Conservation (phyloP, 1,140 invertebrate genomes). For the Mactra quadrangularis region DNA sequence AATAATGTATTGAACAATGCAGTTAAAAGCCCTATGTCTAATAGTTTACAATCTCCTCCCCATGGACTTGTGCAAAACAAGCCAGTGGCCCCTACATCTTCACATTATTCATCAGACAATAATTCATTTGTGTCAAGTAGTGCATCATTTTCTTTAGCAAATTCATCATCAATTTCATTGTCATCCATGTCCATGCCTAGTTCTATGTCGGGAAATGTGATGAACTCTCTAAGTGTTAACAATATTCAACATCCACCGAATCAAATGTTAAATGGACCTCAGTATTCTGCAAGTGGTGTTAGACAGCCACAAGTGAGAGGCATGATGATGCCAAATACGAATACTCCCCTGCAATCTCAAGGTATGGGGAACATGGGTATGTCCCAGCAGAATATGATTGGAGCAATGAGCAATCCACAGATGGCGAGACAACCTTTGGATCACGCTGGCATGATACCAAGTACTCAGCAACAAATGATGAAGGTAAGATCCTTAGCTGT, state of each 20-base stretch:
- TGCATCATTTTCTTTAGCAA: constrained; percentile 65
- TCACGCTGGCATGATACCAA: constrained; percentile 72
- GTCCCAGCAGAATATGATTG: constrained; percentile 71
- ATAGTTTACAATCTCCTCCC: constrained; percentile 72
- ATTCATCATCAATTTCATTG: constrained; percentile 37
- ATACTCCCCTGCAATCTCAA: constrained; percentile 40
- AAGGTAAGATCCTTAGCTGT: constrained; percentile 68
- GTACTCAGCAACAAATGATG: constrained; percentile 70
- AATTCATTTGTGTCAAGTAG: constrained; percentile 67
- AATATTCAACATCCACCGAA: constrained; percentile 60
- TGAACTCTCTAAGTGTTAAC: constrained; percentile 53
- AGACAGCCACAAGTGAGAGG: constrained; percentile 45
- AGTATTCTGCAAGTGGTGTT: constrained; percentile 68
- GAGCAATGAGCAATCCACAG: constrained; percentile 65
- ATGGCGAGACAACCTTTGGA: constrained; percentile 71
- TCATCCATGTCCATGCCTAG: constrained; percentile 60
- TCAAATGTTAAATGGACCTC: constrained; percentile 81
- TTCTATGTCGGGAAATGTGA: constrained; percentile 13
- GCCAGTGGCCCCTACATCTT: constrained; percentile 50
- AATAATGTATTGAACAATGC: constrained; percentile 69
- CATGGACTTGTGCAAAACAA: constrained; percentile 67
- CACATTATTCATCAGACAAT: constrained; percentile 54
- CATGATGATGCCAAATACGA: constrained; percentile 62
- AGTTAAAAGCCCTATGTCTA: constrained; percentile 79
- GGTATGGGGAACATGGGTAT: constrained; percentile 67